phyloP scores from a whole-genome alignment of 2,797 vertebrate species.

The Tapera naevia region DNA sequence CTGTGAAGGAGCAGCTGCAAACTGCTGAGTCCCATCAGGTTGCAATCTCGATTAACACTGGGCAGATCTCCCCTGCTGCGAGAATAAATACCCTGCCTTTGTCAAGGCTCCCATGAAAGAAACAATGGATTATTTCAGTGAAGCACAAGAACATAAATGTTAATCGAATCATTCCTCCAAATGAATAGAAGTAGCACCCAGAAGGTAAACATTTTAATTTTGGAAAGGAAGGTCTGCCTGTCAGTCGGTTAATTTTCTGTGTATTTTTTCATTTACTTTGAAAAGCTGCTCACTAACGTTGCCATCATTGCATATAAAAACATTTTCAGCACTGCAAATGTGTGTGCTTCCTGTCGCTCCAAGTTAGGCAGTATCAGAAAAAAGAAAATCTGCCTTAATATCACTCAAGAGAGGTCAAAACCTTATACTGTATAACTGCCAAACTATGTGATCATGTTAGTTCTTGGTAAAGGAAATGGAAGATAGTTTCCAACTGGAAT shows the following conservation, averaged over 20 bases:
- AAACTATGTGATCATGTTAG: slow-evolving; percentile 33
- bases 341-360: slow-evolving; percentile 1
- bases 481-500: slow-evolving; percentile 30
- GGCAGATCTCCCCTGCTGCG: slow-evolving; percentile 35
- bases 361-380: not conserved
- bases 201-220: slow-evolving; percentile 58
- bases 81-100: slow-evolving; percentile 55
- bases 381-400: slow-evolving; percentile 21
- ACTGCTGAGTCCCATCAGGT: slow-evolving; percentile 49
- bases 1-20: slow-evolving; percentile 68
- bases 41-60: slow-evolving; percentile 49
- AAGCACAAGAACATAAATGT: slow-evolving; percentile 37
- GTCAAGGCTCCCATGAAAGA: not conserved
- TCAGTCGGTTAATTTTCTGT: not conserved
- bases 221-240: not conserved
- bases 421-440: slow-evolving; percentile 12
- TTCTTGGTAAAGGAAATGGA: slow-evolving; percentile 43
- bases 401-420: slow-evolving; percentile 44
- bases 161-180: slow-evolving; percentile 15
- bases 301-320: not conserved
- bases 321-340: not conserved
- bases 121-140: slow-evolving; percentile 46
- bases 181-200: slow-evolving; percentile 8
- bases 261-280: slow-evolving; percentile 2
- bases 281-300: not conserved